phyloP scores from a whole-genome alignment of 2,113 vertebrate genomes.

The Pygoscelis antarcticus region DNA sequence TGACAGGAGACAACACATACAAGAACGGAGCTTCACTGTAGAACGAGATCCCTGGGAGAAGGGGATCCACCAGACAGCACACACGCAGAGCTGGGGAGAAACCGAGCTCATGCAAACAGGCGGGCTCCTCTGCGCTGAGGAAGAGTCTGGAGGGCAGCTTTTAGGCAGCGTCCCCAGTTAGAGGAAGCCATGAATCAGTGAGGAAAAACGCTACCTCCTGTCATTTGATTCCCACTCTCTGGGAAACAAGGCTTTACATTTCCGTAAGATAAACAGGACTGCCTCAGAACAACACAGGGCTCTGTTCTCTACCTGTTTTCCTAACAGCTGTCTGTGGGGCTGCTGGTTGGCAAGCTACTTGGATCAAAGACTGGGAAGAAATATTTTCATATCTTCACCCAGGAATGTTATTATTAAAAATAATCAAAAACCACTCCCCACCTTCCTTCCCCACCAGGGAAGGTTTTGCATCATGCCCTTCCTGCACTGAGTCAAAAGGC shows the following conservation, averaged over 20 bases:
- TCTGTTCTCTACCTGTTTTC: conserved; percentile 27
- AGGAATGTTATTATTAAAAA: conserved; percentile 41
- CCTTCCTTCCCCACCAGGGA: conserved; percentile 44
- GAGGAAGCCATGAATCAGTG: not conserved
- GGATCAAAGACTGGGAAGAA: conserved; percentile 47
- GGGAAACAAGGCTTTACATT: not conserved
- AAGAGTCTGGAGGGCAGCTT: not conserved
- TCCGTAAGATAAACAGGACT: not conserved
- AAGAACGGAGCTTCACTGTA: not conserved
- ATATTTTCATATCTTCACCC: conserved; percentile 31
- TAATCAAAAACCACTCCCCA: conserved; percentile 31
- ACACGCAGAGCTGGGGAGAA: not conserved
- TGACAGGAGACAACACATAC: not conserved
- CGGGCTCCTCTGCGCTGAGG: not conserved
- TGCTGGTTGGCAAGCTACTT: conserved; percentile 14
- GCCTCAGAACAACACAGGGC: not conserved
- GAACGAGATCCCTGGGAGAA: not conserved
- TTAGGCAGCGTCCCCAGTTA: not conserved
- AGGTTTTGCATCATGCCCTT: conserved; percentile 50
- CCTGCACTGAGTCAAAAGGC: conserved; percentile 30
- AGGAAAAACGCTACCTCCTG: not conserved
- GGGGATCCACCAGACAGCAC: not conserved
- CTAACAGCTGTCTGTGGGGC: not conserved
- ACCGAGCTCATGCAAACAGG: fast-evolving
- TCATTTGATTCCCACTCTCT: not conserved